Conservation (phyloP, 92 coral and sea anemone species). For the Parazoanthus darwini region DNA sequence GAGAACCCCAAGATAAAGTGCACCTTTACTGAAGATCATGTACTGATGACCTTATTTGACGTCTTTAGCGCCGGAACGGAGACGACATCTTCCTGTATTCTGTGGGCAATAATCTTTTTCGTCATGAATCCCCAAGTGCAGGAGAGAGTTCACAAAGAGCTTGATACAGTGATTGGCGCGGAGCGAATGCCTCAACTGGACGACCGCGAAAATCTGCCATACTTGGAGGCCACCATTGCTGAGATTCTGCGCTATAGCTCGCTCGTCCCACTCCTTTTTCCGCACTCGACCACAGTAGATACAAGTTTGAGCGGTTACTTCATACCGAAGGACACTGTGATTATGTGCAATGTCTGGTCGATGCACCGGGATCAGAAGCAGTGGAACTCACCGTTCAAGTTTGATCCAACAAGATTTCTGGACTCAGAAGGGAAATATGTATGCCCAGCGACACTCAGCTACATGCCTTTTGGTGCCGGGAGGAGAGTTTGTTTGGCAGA, state of each 20-base stretch:
- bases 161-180: constrained; percentile 77
- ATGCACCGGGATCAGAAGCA: constrained; percentile 89
- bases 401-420: constrained; percentile 89
- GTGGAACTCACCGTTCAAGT: constrained; percentile 82
- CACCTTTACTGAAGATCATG: constrained; percentile 83
- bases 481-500: constrained; percentile 95
- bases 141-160: constrained; percentile 75
- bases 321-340: constrained; percentile 87
- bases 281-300: constrained; percentile 92
- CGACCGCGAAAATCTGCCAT: constrained; percentile 81
- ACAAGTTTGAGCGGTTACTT: constrained; percentile 72
- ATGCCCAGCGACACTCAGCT: constrained; percentile 88
- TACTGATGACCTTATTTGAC: constrained; percentile 82
- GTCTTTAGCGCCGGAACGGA: constrained; percentile 93
- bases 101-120: constrained; percentile 90
- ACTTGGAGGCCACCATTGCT: constrained; percentile 83
- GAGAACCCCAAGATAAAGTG: constrained; percentile 48
- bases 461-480: constrained; percentile 93
- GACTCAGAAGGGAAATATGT: constrained; percentile 76
- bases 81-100: constrained; percentile 86
- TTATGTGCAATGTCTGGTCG: constrained; percentile 90
- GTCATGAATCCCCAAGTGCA: constrained; percentile 86
- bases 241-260: constrained; percentile 89
- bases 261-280: constrained; percentile 90
- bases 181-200: constrained; percentile 79